Percentiles rank a stretch among this genome's conserved stretches.
Conservation (phyloP, 2,888 invertebrate genomes). For the Pseudoips prasinana region DNA sequence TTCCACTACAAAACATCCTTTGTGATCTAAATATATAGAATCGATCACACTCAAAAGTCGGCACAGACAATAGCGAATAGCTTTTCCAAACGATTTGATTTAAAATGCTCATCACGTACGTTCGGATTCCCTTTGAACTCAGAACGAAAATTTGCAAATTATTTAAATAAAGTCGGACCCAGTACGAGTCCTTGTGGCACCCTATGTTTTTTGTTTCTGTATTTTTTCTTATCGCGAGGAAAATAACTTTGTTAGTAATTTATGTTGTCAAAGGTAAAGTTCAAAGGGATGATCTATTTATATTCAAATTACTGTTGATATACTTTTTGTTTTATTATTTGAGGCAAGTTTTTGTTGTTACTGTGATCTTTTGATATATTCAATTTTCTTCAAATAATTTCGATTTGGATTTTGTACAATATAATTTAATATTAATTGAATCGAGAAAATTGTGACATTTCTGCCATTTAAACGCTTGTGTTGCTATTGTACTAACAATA, state of each 20-base stretch:
- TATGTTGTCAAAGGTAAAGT: conserved; percentile 6
- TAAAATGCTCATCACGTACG: conserved; percentile 51
- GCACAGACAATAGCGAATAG: conserved; percentile 36
- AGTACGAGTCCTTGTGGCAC: conserved; percentile 23
- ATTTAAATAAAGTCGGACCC: conserved; percentile 46
- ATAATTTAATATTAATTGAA: too few species aligned
- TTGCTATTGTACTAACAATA: too few species aligned
- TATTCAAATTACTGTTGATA: background rate
- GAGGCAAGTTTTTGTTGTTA: too few species aligned
- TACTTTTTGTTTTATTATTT: too few species aligned
- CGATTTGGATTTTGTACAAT: too few species aligned
- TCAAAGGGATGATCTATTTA: conserved; percentile 6
- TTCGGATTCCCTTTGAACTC: conserved; percentile 44
- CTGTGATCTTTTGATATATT: too few species aligned
- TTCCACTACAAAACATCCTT: too few species aligned
- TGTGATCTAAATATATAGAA: too few species aligned
- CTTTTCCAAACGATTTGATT: conserved; percentile 44
- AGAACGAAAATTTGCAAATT: conserved; percentile 48
- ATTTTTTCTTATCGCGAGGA: conserved; percentile 20
- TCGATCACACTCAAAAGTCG: background rate
- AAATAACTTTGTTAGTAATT: conserved; percentile 17
- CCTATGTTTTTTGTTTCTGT: conserved; percentile 20
- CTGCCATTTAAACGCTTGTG: too few species aligned
- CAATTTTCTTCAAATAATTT: too few species aligned
- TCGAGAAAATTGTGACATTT: too few species aligned